Conservation (phyloP, 2,113 vertebrate species). For the Bubalus kerabau region DNA sequence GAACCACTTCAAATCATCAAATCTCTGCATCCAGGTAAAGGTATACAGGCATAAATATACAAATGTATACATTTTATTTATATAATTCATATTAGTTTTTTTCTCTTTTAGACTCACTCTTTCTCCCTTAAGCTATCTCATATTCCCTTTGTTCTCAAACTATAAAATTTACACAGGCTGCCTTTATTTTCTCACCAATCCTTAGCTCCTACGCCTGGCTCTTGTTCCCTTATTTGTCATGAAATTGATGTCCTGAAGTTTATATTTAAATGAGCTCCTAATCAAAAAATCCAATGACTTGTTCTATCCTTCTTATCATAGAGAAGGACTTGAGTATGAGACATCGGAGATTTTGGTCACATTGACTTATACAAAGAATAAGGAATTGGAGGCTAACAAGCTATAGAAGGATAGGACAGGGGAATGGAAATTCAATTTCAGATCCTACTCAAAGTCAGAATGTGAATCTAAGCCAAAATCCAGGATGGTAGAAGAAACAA, state of each 20-base stretch:
- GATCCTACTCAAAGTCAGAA: neutral
- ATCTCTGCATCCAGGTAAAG: neutral
- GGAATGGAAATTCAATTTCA: neutral
- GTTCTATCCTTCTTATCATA: neutral
- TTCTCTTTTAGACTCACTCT: neutral
- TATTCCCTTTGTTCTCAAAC: neutral
- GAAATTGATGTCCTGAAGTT: neutral
- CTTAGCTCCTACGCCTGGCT: neutral
- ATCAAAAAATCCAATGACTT: neutral
- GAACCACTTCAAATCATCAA: neutral
- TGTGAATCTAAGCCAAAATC: neutral
- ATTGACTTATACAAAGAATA: neutral
- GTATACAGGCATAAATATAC: neutral
- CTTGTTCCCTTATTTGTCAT: neutral
- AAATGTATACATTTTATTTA: neutral
- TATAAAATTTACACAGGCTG: neutral
- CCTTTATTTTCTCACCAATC: neutral
- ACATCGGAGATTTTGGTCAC: neutral
- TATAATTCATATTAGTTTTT: neutral
- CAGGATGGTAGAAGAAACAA: neutral
- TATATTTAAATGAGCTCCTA: neutral
- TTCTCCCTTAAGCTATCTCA: neutral
- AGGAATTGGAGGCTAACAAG: neutral
- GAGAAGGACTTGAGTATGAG: neutral
- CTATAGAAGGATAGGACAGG: neutral